Conservation (phyloP, 2,888 invertebrate genomes). For the Drosophila anomelani region DNA sequence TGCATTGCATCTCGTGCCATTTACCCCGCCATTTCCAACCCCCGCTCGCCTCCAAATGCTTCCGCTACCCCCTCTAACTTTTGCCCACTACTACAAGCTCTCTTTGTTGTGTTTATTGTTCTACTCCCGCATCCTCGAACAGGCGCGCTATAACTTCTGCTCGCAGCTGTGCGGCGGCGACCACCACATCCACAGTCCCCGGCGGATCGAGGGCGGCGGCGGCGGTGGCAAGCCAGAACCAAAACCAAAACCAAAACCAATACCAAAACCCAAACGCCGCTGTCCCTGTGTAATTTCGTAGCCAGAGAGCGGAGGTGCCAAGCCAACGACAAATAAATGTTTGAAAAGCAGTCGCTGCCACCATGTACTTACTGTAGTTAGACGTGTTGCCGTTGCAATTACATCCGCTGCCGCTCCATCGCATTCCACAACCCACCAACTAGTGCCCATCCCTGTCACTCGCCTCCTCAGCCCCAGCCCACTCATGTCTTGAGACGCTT, state of each 20-base stretch:
- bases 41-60: constrained; percentile 23
- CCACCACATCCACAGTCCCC: constrained; percentile 53
- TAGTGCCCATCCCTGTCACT: constrained; percentile 17
- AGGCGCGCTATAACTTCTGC: constrained; percentile 82
- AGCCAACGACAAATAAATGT: constrained; percentile 35
- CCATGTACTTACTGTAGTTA: constrained; percentile 42
- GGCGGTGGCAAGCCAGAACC: constrained; percentile 44
- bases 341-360: constrained; percentile 27
- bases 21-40: constrained; percentile 8
- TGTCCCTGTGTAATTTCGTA: constrained; percentile 74
- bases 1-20: constrained; percentile 7
- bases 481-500: constrained; percentile 2
- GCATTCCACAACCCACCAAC: constrained; percentile 13
- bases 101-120: constrained; percentile 77
- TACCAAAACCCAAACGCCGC: constrained; percentile 41
- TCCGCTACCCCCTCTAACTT: constrained; percentile 42
- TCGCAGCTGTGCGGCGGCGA: constrained; percentile 79
- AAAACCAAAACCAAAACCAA: constrained; percentile 15
- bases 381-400: constrained; percentile 19
- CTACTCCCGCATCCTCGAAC: constrained; percentile 64
- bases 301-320: constrained; percentile 31
- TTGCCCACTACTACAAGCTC: constrained; percentile 65
- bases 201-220: constrained; percentile 20
- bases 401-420: constrained; percentile 26
- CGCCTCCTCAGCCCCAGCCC: not conserved